Conservation (phyloP, 2,113 vertebrate genomes). For the Tetrao urogallus region DNA sequence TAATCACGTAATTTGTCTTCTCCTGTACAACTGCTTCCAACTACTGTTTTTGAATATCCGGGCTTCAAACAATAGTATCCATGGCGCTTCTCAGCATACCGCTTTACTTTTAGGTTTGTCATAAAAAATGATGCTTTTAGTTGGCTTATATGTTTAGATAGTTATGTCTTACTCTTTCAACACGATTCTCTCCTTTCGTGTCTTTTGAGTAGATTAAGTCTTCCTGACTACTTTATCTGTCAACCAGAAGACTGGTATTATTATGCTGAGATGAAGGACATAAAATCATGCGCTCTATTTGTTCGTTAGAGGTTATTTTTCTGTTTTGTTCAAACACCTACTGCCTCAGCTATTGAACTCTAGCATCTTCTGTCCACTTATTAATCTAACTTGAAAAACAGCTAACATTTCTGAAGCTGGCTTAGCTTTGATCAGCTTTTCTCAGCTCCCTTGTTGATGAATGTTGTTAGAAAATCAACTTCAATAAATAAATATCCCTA, state of each 20-base stretch:
- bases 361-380: neutral
- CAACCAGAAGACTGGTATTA: neutral
- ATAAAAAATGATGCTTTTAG: neutral
- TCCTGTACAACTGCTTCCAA: neutral
- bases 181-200: slow-evolving; percentile 2
- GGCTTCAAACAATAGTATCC: neutral
- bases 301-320: neutral
- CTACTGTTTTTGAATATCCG: neutral
- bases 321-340: neutral
- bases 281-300: neutral
- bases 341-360: neutral
- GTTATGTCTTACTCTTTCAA: neutral
- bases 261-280: neutral
- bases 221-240: slow-evolving; percentile 24
- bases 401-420: neutral
- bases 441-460: neutral
- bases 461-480: neutral
- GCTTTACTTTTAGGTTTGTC: neutral
- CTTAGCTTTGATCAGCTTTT: neutral
- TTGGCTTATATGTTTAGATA: neutral
- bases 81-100: neutral
- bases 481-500: neutral
- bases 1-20: slow-evolving; percentile 34
- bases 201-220: slow-evolving; percentile 17
- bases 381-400: neutral